A percentile compares a stretch with the other conserved stretches of the same genome.
These are phyloP conservation scores for Formica exsecta DNA, from an alignment of 1,140 invertebrate genomes.

Conservation along the genomic window DNA sequence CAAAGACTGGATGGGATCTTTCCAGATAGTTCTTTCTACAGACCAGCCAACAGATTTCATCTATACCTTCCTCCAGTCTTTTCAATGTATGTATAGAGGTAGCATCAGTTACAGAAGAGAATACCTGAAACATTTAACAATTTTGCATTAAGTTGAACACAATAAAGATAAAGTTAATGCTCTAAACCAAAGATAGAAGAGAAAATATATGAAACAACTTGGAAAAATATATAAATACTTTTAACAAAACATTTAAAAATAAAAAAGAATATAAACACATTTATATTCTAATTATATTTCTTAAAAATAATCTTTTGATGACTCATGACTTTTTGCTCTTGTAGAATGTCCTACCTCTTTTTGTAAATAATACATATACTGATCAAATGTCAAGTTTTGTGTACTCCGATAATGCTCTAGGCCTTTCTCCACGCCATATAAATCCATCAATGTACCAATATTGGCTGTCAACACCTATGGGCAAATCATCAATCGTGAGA, in stretches of 20 bases:
- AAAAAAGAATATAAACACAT: not conserved
- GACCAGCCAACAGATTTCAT: slow-evolving; percentile 92
- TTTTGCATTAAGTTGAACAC: not conserved
- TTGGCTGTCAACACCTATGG: slow-evolving; percentile 91
- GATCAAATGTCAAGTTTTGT: slow-evolving; percentile 89
- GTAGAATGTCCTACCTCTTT: slow-evolving; percentile 87
- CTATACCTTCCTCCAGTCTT: slow-evolving; percentile 82
- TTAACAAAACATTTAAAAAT: not conserved
- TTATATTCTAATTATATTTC: not conserved
- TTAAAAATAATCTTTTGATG: not conserved
- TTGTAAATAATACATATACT: slow-evolving; percentile 91
- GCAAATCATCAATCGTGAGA: slow-evolving; percentile 48
- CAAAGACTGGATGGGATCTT: slow-evolving; percentile 88
- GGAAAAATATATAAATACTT: not conserved
- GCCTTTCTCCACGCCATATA: slow-evolving; percentile 92
- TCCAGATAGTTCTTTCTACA: slow-evolving; percentile 89
- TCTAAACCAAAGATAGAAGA: not conserved
- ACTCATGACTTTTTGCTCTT: not conserved
- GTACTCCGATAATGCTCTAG: slow-evolving; percentile 91
- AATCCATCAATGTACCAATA: slow-evolving; percentile 90
- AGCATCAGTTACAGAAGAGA: slow-evolving; percentile 81
- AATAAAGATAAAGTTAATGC: not conserved
- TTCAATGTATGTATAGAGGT: slow-evolving; percentile 77
- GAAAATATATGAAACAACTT: not conserved
- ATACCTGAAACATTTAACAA: slow-evolving; percentile 73